Evolutionary conservation across 2,113 vertebrate genomes (phyloP), one percentile per base, ranked within the genome.

Genomic region (Proterorhinus semilunaris): DNA sequence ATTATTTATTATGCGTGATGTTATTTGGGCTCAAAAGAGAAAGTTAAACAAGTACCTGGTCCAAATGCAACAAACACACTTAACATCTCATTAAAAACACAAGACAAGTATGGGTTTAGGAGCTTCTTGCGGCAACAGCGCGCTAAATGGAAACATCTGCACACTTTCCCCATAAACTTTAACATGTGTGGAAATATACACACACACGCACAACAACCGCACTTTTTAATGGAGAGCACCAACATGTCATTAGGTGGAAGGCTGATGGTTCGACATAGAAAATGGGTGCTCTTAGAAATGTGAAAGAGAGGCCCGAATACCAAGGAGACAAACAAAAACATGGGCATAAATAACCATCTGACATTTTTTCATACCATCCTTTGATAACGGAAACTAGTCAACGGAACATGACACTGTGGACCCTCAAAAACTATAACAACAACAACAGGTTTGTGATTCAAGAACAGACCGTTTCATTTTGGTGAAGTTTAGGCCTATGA

Each of bases 111-210:
- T 65, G 12, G 53, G 65, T 66, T 16, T 68, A 42, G 16, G 54
- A 8, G 53, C 0, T 21, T 57, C 11, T 55, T 44, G 58, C 0
- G 62, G 45, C 12, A 68, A 52, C 15, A 49, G 43, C 63, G 16
- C 53, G 68, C 48, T 44, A 43, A 55, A 16, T 10, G 62, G 46
- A 65, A 59, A 68, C 62, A 74, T 81, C 65, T 69, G 72, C 47
- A 10, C 52, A 50, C 17, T 36, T 21, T 62, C 46, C 17, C 4
- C 10, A 8, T 45, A 68, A 76, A 72, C 27, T 42, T 51, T 50
- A n/a, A 59, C 53, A 65, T 55, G 9, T 43, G 27, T 67, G 43
- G 7, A 76, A 65, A 71, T 17, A 21, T 21, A 21, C 21, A 21
- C 21, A 21, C 21, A 21, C 58, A 16, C 8, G 58, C 58, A 61